phyloP scores from a whole-genome alignment of 2,888 invertebrate genomes.

The Lithophane ornitopus region DNA sequence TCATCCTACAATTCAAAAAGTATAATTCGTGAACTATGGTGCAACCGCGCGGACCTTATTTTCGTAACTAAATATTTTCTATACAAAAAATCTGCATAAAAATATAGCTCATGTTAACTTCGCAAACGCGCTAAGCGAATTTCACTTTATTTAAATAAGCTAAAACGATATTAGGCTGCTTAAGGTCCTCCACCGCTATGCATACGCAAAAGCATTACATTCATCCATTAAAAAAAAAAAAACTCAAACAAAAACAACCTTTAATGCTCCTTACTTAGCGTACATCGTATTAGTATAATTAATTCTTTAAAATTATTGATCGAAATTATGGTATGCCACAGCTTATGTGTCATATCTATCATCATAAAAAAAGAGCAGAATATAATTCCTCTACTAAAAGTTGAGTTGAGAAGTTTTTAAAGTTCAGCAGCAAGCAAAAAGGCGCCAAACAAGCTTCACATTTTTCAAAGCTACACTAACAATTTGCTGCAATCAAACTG shows the following conservation, averaged over 20 bases:
- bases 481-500: not conserved
- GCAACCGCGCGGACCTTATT: not conserved
- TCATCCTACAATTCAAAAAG: not conserved
- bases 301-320: not conserved
- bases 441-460: not conserved
- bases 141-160: not conserved
- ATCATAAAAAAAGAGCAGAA: not conserved
- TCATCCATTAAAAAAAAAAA: too few relatives aligned
- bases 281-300: not conserved
- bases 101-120: not conserved
- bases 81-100: not conserved
- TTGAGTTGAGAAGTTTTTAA: not conserved
- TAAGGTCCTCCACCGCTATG: not conserved
- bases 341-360: not conserved
- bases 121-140: not conserved
- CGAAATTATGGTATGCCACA: not conserved
- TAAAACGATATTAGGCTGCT: not conserved
- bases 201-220: not conserved
- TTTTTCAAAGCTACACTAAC: not conserved
- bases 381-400: not conserved
- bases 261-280: not conserved
- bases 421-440: not conserved
- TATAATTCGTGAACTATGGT: not conserved
- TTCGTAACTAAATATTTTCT: slow-evolving; percentile 3
- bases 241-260: too few relatives aligned